Conservation (phyloP, 1,140 invertebrate genomes). For the Drosophila guanche region DNA sequence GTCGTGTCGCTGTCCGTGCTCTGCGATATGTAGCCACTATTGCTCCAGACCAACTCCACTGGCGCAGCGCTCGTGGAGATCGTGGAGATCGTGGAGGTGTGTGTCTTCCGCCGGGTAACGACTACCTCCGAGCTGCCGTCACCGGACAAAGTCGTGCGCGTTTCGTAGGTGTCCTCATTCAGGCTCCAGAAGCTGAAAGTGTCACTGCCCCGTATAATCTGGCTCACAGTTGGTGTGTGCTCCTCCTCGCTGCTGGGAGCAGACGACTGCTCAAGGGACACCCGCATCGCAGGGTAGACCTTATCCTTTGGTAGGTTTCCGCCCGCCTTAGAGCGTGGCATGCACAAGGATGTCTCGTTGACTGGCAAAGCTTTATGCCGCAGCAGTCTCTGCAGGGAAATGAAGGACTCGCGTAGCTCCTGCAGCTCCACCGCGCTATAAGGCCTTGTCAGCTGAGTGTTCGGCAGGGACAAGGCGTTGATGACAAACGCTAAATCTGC, state of each 20-base stretch:
- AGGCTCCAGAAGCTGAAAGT: slow-evolving; percentile 3
- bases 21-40: slow-evolving; percentile 24
- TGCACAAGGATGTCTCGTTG: not conserved
- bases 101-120: slow-evolving; percentile 22
- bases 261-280: not conserved
- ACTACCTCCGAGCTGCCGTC: not conserved
- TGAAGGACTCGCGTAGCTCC: slow-evolving; percentile 60
- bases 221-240: not conserved
- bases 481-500: slow-evolving; percentile 29
- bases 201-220: not conserved
- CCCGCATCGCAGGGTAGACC: slow-evolving; percentile 11
- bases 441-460: slow-evolving; percentile 33
- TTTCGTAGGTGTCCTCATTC: not conserved
- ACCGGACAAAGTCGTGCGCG: not conserved
- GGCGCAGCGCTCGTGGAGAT: slow-evolving; percentile 46
- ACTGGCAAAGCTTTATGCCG: not conserved
- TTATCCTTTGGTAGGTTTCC: slow-evolving; percentile 13
- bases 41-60: slow-evolving; percentile 54
- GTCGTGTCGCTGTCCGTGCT: slow-evolving; percentile 62
- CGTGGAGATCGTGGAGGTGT: slow-evolving; percentile 36
- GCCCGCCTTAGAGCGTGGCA: slow-evolving; percentile 50
- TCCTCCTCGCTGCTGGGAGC: slow-evolving; percentile 1
- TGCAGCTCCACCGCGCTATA: slow-evolving; percentile 30
- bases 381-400: slow-evolving; percentile 39
- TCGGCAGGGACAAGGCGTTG: slow-evolving; percentile 43